Base-by-base conservation (phyloP, 2,888 invertebrate species). In the Sarcophaga variegata region DNA sequence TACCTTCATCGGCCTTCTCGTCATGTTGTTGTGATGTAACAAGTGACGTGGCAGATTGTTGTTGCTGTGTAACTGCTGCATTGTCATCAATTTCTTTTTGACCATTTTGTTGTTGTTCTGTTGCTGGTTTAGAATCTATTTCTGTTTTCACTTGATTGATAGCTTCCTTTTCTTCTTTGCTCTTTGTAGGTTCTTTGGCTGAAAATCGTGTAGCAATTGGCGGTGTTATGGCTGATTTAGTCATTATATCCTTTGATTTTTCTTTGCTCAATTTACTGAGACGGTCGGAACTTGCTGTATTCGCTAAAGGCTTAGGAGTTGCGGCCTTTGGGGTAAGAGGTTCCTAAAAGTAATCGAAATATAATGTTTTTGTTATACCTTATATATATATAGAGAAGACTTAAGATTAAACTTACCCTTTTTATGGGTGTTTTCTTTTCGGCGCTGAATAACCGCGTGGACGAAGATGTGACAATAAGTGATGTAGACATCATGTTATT, bases 81-180 rank as follows among this genome's bases (percentile, higher is more conserved):
- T 11, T 17, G n/a, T 67, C 72, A 14, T 81, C 72, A 22, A 54
- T 20, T 70, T 66, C 63, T 11, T 54, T 74, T 71, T 81, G 64
- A 37, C 79, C 75, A 49, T 91, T 89, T 90, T 90, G 90, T 91
- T 92, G 88, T 59, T 72, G 82, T 59, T 87, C 88, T 37, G 71
- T 66, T 79, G 75, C 10, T 70, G 70, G 76, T 79, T 77, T 89
- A 5, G 77, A 63, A 54, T 88, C 87, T 85, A 91, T 90, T 82
- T 93, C 93, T 4, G 92, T 92, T 87, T 93, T 92, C 17, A 91
- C 92, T 49, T 90, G 90, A 88, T 93, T 93, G 3, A 92, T 94
- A 92, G 92, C 92, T 89, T 93, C 92, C 89, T 93, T 93, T 88
- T 92, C 93, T 72, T 93, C 94, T 90, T 93, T 93, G 88, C 91